These are phyloP conservation scores for Triplophysa tibetana DNA, from an alignment of 2,113 vertebrate genomes.

Conservation along the genomic window DNA sequence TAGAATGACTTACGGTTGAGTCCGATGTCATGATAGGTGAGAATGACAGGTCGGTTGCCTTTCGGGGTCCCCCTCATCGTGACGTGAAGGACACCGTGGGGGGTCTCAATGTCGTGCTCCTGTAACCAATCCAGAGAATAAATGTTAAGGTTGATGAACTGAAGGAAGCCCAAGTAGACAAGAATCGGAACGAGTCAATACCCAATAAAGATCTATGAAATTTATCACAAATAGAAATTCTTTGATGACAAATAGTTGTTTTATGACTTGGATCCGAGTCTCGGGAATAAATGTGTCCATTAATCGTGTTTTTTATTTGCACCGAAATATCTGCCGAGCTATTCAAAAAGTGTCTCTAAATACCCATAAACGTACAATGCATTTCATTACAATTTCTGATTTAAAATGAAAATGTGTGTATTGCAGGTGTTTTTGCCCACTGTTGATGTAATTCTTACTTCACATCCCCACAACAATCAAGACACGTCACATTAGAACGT, in stretches of 20 bases:
- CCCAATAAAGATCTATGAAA: background rate
- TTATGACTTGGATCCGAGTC: background rate
- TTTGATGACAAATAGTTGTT: too few relatives aligned
- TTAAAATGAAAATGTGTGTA: background rate
- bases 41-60: slow-evolving; percentile 91
- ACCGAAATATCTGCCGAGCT: background rate
- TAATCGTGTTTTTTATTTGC: background rate
- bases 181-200: background rate
- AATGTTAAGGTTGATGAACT: background rate
- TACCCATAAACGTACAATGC: background rate
- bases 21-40: slow-evolving; percentile 96
- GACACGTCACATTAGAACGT: background rate
- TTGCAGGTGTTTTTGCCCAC: slow-evolving; percentile 35
- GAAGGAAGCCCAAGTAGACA: background rate
- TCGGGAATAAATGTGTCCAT: too few relatives aligned
- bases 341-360: background rate
- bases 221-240: too few relatives aligned
- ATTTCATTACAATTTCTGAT: background rate
- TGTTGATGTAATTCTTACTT: slow-evolving; percentile 7
- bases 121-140: slow-evolving; percentile 61
- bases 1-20: slow-evolving; percentile 86
- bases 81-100: slow-evolving; percentile 88
- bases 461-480: slow-evolving; percentile 24
- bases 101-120: slow-evolving; percentile 94
- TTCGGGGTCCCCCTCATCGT: slow-evolving; percentile 89